phyloP scores from a whole-genome alignment of 2,113 vertebrate genomes.

The Gallinago undulata region DNA sequence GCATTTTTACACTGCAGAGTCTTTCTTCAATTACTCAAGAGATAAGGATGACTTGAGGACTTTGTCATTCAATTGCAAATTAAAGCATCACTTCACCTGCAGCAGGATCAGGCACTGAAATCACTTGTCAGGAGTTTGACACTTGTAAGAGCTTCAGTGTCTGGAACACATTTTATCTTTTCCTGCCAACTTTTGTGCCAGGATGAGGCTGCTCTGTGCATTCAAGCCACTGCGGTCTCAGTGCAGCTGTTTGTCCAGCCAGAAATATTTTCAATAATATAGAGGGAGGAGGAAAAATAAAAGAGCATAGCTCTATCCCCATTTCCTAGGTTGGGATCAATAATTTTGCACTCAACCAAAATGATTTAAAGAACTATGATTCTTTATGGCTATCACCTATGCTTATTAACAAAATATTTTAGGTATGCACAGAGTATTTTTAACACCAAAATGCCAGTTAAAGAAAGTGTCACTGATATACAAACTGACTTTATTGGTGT shows the following conservation, averaged over 20 bases:
- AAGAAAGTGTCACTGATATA: not conserved
- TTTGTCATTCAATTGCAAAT: slow-evolving; percentile 65
- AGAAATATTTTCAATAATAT: not conserved
- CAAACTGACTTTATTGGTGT: not conserved
- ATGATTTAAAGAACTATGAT: not conserved
- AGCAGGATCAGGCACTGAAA: slow-evolving; percentile 28
- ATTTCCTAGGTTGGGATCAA: not conserved
- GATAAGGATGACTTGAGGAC: slow-evolving; percentile 49
- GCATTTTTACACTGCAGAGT: slow-evolving; percentile 10
- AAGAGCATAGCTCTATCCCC: not conserved
- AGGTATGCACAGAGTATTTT: not conserved
- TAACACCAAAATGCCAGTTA: not conserved
- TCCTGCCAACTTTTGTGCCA: not conserved
- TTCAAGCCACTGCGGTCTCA: not conserved
- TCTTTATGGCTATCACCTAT: not conserved
- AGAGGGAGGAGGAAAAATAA: not conserved
- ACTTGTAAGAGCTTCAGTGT: slow-evolving; percentile 7
- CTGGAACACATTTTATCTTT: slow-evolving; percentile 21
- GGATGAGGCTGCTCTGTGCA: not conserved
- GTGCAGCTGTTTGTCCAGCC: not conserved
- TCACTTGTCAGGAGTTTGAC: slow-evolving; percentile 23
- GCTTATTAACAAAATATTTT: not conserved
- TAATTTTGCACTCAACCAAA: not conserved
- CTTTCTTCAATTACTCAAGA: slow-evolving; percentile 33
- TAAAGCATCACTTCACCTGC: slow-evolving; percentile 44